Evolutionary conservation across 2,888 invertebrate species (phyloP), one percentile per base, ranked within the genome.

Genomic region (Mechanitis mazaeus): DNA sequence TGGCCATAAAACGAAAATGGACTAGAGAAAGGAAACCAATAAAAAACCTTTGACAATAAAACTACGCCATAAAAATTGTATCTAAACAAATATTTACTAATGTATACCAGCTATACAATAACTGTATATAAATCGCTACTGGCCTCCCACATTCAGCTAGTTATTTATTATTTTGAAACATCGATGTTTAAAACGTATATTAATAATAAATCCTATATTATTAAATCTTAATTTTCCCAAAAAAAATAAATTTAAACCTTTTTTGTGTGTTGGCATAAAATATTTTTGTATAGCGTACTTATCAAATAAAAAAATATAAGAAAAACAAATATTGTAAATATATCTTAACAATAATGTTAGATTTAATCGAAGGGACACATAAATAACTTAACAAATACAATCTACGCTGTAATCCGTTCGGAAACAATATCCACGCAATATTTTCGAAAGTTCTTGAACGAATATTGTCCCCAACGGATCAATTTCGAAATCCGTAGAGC

Each of bases 1-100:
- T 58, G 72, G 73, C 76, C 72, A 76, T 87, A 84, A 87, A 84
- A 76, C 77, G 79, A 82, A 83, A 84, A 82, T 79, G 75, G 80
- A 72, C 73, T 75, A 73, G 76, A 75, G 77, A 68, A 68, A 74
- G 75, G 74, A 76, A 81, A 77, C 74, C 75, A 72, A 82, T 83
- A 84, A 85, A 83, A 84, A 62, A 53, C 58, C 46, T 42, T 54
- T 54, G 42, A 64, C 59, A 56, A 66, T 65, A 64, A 62, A 62
- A 64, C 53, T 62, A 59, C 45, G 57, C 53, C 45, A 55, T 58
- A 47, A 62, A 59, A 58, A 33, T 50, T 57, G 28, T 57, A 45
- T 61, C 50, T 50, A 31, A 50, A 31, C 50, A 50, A 50, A 50
- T 50, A 50, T 50, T 50, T 31, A 50, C 31, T 50, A 50, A 50